Evolutionary conservation across 2,113 vertebrate species (phyloP).

Genomic region (Orthonyx spaldingii): DNA sequence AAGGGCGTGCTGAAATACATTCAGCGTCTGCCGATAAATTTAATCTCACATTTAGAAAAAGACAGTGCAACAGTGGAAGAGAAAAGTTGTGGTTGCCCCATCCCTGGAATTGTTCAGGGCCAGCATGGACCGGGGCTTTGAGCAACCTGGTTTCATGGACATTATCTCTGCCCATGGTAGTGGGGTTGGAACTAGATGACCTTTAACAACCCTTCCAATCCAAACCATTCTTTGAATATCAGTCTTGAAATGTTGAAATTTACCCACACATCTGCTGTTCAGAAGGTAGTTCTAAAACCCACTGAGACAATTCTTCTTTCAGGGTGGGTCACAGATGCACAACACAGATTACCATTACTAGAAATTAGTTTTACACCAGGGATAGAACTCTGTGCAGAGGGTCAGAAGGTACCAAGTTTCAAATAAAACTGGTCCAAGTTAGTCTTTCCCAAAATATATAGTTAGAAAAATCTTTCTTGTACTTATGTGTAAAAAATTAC

Average conservation of each 20-base stretch:
- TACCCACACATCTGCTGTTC: background rate
- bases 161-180: background rate
- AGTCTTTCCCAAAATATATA: background rate
- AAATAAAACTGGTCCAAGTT: background rate
- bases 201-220: background rate
- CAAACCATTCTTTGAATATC: background rate
- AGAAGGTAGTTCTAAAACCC: background rate
- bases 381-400: background rate
- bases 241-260: background rate
- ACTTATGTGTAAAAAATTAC: background rate
- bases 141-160: background rate
- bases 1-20: background rate
- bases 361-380: background rate
- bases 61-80: background rate
- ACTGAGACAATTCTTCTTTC: background rate
- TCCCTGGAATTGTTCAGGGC: background rate
- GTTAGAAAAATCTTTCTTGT: background rate
- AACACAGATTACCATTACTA: background rate
- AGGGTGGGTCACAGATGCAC: background rate
- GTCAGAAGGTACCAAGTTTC: background rate
- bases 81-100: background rate
- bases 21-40: background rate
- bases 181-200: background rate
- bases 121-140: fast-evolving
- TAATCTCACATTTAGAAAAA: background rate